These are phyloP conservation scores for Deilephila elpenor DNA, from an alignment of 2,888 invertebrate species.

Conservation along the genomic window DNA sequence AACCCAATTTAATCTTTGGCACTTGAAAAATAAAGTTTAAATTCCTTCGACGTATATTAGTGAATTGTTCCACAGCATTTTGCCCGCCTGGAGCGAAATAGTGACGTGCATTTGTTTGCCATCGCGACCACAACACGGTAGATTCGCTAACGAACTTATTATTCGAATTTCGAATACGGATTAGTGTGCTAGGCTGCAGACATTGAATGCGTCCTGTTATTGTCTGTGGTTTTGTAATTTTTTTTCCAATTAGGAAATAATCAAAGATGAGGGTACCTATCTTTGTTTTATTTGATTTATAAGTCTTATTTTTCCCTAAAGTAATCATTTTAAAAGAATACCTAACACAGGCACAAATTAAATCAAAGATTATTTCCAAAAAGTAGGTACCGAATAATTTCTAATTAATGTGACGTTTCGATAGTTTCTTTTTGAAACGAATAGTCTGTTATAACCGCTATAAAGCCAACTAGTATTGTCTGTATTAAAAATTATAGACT, in stretches of 20 bases:
- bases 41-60: constrained; percentile 11
- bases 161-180: constrained; percentile 59
- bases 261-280: background rate
- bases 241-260: background rate
- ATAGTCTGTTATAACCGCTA: background rate
- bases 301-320: too few species aligned
- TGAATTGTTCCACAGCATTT: constrained; percentile 45
- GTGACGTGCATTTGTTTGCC: constrained; percentile 59
- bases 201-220: constrained; percentile 17
- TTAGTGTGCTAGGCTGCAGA: constrained; percentile 49
- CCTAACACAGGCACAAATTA: too few species aligned
- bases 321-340: too few species aligned
- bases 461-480: constrained; percentile 11
- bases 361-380: too few species aligned
- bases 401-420: background rate
- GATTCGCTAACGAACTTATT: constrained; percentile 73
- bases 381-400: too few species aligned
- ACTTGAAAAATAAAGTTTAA: background rate
- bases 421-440: background rate
- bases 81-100: constrained; percentile 52
- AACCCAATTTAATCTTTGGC: constrained; percentile 19
- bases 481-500: background rate
- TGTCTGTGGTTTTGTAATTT: background rate
- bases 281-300: too few species aligned
- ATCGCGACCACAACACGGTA: constrained; percentile 58